phyloP scores from a whole-genome alignment of 2,113 vertebrate genomes.

The Holacanthus passer region DNA sequence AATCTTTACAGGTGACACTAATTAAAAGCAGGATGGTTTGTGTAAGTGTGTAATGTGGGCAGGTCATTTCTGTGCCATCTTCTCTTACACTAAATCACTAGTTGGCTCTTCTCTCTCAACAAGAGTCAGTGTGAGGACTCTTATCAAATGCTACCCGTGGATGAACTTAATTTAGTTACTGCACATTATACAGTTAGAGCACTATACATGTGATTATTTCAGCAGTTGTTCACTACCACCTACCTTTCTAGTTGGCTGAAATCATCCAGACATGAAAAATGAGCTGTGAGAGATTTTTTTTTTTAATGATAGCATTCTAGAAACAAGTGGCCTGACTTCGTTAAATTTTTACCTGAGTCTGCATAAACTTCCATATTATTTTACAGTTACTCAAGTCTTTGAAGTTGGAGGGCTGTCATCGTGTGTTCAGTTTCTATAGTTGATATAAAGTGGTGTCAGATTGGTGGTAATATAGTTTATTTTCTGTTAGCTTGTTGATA shows the following conservation, averaged over 20 bases:
- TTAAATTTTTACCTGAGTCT: neutral
- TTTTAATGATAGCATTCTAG: neutral
- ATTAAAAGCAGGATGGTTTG: constrained; percentile 57
- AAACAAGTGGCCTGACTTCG: constrained; percentile 23
- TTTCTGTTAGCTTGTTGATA: constrained; percentile 18
- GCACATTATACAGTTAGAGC: neutral
- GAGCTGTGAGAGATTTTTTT: neutral
- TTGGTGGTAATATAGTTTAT: constrained; percentile 15
- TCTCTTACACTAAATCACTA: constrained; percentile 40
- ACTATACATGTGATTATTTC: neutral
- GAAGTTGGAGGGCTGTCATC: neutral
- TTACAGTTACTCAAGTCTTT: constrained; percentile 12
- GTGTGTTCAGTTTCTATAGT: constrained; percentile 10
- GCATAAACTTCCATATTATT: neutral
- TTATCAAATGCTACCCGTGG: constrained; percentile 20
- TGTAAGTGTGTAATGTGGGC: constrained; percentile 1
- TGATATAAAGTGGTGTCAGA: constrained; percentile 25
- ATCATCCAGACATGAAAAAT: constrained; percentile 1
- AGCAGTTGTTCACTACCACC: neutral
- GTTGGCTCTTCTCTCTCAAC: constrained; percentile 37
- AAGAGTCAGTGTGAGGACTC: constrained; percentile 19
- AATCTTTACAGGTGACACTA: constrained; percentile 78
- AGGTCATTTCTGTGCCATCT: constrained; percentile 55
- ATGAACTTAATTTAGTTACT: constrained; percentile 18
- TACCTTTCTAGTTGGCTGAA: constrained; percentile 13